Evolutionary conservation across 2,888 invertebrate species (phyloP), one percentile per base, ranked within the genome.

Genomic region (Aelia acuminata): DNA sequence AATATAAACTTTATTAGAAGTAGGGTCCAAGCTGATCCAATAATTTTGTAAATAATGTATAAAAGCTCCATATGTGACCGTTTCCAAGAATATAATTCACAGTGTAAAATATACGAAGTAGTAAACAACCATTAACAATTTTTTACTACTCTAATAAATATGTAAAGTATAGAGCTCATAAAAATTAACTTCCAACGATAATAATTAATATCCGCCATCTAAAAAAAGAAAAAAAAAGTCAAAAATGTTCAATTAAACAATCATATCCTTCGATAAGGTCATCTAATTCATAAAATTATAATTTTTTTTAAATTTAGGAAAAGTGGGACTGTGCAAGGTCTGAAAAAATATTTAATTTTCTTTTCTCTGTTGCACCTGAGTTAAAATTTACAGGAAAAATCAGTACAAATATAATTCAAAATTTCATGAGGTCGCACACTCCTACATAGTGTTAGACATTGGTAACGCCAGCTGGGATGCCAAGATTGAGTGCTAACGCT

Each of bases 381-480:
- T 43, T 0, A 15, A 15, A 63, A 31, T 31, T 4, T 63, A 22
- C 22, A n/a, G n/a, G 39, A 20, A 7, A 7, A 80, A 43, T 80
- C 15, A 47, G 5, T 39, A 20, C n/a, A 10, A 80, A 43, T 80
- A 39, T 43, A 80, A n/a, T 43, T 22, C 35, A 10, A 22, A n/a
- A 39, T 80, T 80, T 80, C 4, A 43, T n/a, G 0, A 80, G 22
- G 43, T 47, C 4, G 80, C 80, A 43, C 80, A 80, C 80, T 80
- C 80, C 80, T 80, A 80, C 22, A 43, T 80, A 47, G 43, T 80
- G 80, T 80, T 80, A 47, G 80, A 47, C 11, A 80, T 80, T 80
- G 80, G 80, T 47, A 80, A 47, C 80, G 43, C n/a, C 80, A 80
- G 80, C 80, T 80, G 39, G 39, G 80, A 80, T 80, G 80, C 80